Percentiles rank a stretch among this genome's conserved stretches.
These are phyloP conservation scores for Theretra japonica DNA, from an alignment of 2,888 invertebrate genomes.

Conservation along the genomic window DNA sequence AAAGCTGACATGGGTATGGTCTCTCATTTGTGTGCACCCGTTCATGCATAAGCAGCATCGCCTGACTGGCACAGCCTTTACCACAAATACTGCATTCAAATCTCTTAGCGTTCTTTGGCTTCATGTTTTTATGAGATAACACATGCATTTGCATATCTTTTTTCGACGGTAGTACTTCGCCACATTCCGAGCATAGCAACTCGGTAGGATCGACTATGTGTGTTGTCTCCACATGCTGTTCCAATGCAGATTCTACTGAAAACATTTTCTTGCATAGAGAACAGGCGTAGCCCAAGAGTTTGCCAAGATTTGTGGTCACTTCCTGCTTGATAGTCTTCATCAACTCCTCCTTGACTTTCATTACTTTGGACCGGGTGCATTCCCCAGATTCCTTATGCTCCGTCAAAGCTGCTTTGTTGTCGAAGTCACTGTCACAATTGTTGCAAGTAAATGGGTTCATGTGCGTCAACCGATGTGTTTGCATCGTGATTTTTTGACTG, in stretches of 20 bases:
- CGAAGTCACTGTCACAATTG: slow-evolving; percentile 68
- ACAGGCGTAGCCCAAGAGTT: slow-evolving; percentile 75
- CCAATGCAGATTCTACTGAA: slow-evolving; percentile 73
- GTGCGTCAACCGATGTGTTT: slow-evolving; percentile 77
- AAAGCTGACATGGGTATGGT: slow-evolving; percentile 76
- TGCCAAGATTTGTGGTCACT: slow-evolving; percentile 71
- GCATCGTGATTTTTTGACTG: slow-evolving; percentile 81
- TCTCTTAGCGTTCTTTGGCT: slow-evolving; percentile 61
- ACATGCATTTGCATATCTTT: slow-evolving; percentile 68
- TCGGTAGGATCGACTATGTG: slow-evolving; percentile 71
- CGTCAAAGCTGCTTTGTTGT: slow-evolving; percentile 55
- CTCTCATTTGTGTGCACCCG: slow-evolving; percentile 80
- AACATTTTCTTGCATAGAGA: slow-evolving; percentile 80
- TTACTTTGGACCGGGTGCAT: slow-evolving; percentile 64
- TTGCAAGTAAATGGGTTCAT: slow-evolving; percentile 68
- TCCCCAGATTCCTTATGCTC: slow-evolving; percentile 63
- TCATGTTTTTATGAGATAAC: slow-evolving; percentile 59
- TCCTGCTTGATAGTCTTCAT: slow-evolving; percentile 77
- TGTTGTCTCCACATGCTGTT: slow-evolving; percentile 72
- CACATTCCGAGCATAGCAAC: slow-evolving; percentile 68
- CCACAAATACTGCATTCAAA: slow-evolving; percentile 77
- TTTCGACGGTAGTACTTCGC: slow-evolving; percentile 66
- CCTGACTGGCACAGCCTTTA: slow-evolving; percentile 78
- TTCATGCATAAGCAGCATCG: slow-evolving; percentile 81
- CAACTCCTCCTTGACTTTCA: slow-evolving; percentile 69